Percentiles rank a stretch among this genome's conserved stretches.
Conservation (phyloP, 2,888 invertebrate genomes). For the Drosophila suboccidentalis region DNA sequence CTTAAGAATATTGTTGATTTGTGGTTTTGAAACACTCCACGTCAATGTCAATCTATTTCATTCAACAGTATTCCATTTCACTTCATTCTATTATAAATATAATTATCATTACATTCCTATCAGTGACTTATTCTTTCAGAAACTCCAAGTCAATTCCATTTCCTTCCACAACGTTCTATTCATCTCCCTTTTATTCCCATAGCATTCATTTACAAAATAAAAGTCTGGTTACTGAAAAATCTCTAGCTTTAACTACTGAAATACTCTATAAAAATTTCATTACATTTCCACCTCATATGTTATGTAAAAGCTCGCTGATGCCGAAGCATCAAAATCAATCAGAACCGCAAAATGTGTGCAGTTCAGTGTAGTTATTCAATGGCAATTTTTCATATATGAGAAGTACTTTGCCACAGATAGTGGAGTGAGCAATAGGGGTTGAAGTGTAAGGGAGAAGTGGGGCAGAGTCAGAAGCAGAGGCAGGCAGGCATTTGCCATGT, state of each 20-base stretch:
- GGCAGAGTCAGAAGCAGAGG: not conserved
- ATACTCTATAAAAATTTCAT: not conserved
- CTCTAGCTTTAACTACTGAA: not conserved
- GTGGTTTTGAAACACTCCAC: not conserved
- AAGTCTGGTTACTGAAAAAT: too few relatives aligned
- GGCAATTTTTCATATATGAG: conserved; percentile 23
- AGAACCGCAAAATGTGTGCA: conserved; percentile 49
- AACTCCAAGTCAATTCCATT: not conserved
- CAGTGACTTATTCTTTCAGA: not conserved
- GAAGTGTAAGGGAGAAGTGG: not conserved
- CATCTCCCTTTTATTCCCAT: not conserved
- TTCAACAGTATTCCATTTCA: too few relatives aligned
- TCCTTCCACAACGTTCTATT: too few relatives aligned
- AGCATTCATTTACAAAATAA: not conserved
- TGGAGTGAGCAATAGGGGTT: not conserved
- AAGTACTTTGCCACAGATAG: conserved; percentile 13
- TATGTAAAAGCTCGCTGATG: not conserved
- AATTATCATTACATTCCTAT: too few relatives aligned
- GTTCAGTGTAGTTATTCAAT: conserved; percentile 56
- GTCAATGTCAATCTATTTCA: too few relatives aligned
- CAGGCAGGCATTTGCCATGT: conserved; percentile 73
- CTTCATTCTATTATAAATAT: too few relatives aligned
- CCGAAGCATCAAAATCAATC: conserved; percentile 35
- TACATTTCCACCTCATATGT: conserved; percentile 3
- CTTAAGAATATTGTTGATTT: not conserved